Percentiles rank a stretch among this genome's conserved stretches.
These are phyloP conservation scores for Novumbra hubbsi DNA, from an alignment of 2,797 vertebrate genomes.

Conservation along the genomic window DNA sequence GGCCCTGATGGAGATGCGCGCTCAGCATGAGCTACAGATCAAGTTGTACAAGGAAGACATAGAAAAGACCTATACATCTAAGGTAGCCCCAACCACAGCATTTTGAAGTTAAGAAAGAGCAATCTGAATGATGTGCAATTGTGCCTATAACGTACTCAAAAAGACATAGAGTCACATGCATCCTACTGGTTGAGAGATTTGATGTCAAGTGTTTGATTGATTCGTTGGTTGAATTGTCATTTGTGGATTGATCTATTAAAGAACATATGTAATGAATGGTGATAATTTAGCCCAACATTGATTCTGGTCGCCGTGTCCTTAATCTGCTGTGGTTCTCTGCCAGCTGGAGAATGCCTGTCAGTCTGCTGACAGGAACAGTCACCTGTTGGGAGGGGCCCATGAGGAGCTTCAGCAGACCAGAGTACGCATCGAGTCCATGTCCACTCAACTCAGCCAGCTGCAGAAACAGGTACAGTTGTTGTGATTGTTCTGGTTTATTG, in stretches of 20 bases:
- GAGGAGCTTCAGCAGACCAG: slow-evolving; percentile 93
- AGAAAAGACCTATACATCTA: slow-evolving; percentile 90
- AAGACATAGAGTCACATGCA: background rate
- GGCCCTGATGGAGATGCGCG: slow-evolving; percentile 81
- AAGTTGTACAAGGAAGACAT: slow-evolving; percentile 88
- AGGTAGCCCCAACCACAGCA: slow-evolving; percentile 67
- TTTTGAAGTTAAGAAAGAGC: background rate
- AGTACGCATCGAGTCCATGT: slow-evolving; percentile 84
- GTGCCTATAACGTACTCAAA: background rate
- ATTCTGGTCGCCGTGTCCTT: background rate
- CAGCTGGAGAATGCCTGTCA: slow-evolving; percentile 92
- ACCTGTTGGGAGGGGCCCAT: slow-evolving; percentile 84
- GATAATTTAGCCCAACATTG: background rate
- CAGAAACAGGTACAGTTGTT: slow-evolving; percentile 91
- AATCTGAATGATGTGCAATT: background rate
- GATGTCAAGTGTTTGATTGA: background rate
- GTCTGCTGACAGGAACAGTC: slow-evolving; percentile 88
- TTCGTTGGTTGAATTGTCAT: background rate
- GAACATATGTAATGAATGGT: background rate
- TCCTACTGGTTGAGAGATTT: background rate
- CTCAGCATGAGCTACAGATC: slow-evolving; percentile 89
- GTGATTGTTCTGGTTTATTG: background rate
- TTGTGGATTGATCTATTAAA: background rate
- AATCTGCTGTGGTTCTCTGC: background rate
- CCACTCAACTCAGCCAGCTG: slow-evolving; percentile 83